Percentiles rank a stretch among this genome's conserved stretches.
These are phyloP conservation scores for Himalopsyche phryganea DNA, from an alignment of 1,140 invertebrate species.

Conservation along the genomic window DNA sequence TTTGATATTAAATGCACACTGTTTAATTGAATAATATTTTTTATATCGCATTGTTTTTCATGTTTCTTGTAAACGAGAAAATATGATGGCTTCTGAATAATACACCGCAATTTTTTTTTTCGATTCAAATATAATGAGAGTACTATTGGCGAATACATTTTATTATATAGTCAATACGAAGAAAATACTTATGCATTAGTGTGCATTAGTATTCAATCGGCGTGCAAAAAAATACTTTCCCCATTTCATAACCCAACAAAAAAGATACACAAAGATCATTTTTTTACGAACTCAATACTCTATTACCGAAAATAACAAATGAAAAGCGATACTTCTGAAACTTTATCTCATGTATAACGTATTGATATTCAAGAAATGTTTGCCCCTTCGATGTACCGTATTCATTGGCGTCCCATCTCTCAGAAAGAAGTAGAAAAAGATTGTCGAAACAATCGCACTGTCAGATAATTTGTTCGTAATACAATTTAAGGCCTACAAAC, in stretches of 20 bases:
- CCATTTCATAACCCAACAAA: background rate
- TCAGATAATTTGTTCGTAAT: conserved; percentile 36
- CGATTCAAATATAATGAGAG: no score
- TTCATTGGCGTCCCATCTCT: background rate
- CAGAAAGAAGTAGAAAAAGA: conserved; percentile 23
- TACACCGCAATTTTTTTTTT: no score
- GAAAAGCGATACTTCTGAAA: conserved; percentile 32
- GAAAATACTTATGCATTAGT: no score
- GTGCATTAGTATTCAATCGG: no score
- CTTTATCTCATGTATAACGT: conserved; percentile 17
- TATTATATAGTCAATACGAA: no score
- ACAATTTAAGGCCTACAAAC: conserved; percentile 36
- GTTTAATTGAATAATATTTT: no score
- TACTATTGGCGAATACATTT: no score
- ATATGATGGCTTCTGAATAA: no score
- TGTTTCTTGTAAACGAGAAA: no score
- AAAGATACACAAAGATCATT: conserved; percentile 4
- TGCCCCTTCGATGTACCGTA: background rate
- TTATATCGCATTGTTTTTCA: no score
- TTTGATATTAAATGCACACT: no score
- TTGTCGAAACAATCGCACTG: conserved; percentile 29
- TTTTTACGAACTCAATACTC: conserved; percentile 29
- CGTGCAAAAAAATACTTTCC: no score
- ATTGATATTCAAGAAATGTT: conserved; percentile 32
- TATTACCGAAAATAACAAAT: conserved; percentile 33